These are phyloP conservation scores for Sthenelais limicola DNA, from an alignment of 2,888 invertebrate genomes.

Conservation along the genomic window DNA sequence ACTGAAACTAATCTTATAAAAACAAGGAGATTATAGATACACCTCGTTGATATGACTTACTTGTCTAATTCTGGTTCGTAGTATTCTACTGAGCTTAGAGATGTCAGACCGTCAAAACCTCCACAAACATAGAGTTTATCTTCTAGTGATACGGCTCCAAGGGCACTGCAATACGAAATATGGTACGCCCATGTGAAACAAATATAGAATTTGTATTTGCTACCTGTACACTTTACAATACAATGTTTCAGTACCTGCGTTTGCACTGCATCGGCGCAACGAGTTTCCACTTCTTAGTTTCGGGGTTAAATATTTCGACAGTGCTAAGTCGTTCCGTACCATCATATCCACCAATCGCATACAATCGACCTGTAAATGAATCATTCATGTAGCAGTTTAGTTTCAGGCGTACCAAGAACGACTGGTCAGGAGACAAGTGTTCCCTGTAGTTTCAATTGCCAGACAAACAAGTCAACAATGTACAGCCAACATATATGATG, in stretches of 20 bases:
- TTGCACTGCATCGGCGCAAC: constrained; percentile 87
- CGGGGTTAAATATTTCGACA: constrained; percentile 88
- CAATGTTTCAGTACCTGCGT: constrained; percentile 79
- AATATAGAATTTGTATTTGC: no score
- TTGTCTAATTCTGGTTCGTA: constrained; percentile 65
- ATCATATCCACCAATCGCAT: constrained; percentile 87
- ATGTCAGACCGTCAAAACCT: constrained; percentile 71
- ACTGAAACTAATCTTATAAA: no score
- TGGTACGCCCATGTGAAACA: no score
- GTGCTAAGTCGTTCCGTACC: constrained; percentile 86
- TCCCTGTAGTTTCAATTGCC: no score
- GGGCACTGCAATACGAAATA: constrained; percentile 61
- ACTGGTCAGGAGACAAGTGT: no score
- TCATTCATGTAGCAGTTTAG: no score
- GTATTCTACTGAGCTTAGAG: constrained; percentile 68
- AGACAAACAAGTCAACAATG: no score
- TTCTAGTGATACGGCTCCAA: constrained; percentile 69
- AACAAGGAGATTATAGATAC: no score
- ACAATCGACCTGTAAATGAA: constrained; percentile 65
- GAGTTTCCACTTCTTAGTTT: constrained; percentile 81
- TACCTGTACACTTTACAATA: no score
- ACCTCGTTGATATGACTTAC: constrained; percentile 56
- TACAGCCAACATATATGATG: no score
- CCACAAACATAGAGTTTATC: constrained; percentile 70
- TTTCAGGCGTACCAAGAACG: no score